Conservation (phyloP, 2,888 invertebrate genomes). For the Amphipyra berbera region DNA sequence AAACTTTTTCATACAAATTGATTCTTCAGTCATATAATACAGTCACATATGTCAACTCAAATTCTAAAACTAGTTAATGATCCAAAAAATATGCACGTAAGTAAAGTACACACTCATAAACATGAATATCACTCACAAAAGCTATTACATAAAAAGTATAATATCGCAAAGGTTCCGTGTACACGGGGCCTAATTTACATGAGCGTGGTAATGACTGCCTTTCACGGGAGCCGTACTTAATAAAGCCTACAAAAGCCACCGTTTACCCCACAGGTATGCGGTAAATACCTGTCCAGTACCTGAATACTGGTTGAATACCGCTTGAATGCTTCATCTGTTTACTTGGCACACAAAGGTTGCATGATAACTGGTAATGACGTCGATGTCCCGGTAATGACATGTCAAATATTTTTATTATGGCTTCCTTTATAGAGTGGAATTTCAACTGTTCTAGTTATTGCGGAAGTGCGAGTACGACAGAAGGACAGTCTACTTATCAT, state of each 20-base stretch:
- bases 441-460: too few relatives aligned
- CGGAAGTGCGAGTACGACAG: too few relatives aligned
- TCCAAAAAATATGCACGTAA: not conserved
- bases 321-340: constrained; percentile 37
- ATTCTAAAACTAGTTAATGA: not conserved
- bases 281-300: constrained; percentile 41
- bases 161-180: constrained; percentile 7
- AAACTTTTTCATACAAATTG: too few relatives aligned
- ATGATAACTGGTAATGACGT: constrained; percentile 43
- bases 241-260: constrained; percentile 35
- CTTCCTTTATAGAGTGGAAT: constrained; percentile 7
- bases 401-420: constrained; percentile 36
- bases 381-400: constrained; percentile 7
- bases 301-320: constrained; percentile 33
- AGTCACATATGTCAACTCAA: too few relatives aligned
- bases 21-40: too few relatives aligned
- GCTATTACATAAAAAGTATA: constrained; percentile 14
- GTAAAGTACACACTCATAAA: not conserved
- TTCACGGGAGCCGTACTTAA: constrained; percentile 39
- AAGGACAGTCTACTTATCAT: too few relatives aligned
- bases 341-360: constrained; percentile 40
- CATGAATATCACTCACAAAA: not conserved
- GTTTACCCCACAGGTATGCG: constrained; percentile 27
- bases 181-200: constrained; percentile 22
- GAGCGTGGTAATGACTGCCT: constrained; percentile 37